Evolutionary conservation across 2,113 vertebrate genomes (phyloP).

Genomic region (Embiotoca jacksoni): DNA sequence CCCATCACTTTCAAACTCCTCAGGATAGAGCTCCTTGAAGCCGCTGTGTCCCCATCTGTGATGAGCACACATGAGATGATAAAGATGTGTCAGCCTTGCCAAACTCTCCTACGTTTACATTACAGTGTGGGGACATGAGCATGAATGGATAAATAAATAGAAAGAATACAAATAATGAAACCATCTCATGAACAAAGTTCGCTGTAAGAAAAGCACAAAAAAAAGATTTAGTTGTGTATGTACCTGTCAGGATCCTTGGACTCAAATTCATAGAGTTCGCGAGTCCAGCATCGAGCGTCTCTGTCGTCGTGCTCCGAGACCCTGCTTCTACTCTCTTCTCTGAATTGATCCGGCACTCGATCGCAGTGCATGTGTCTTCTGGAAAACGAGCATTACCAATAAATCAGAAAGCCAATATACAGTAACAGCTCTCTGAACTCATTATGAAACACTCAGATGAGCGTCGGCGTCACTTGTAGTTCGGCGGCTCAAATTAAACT

Average conservation of each 20-base stretch:
- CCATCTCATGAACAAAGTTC: too few species aligned
- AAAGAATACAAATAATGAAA: too few species aligned
- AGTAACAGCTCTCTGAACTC: conserved; percentile 15
- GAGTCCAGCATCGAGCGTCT: conserved; percentile 91
- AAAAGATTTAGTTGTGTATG: too few species aligned
- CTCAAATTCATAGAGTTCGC: conserved; percentile 94
- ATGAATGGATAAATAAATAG: not conserved
- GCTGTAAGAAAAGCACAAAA: too few species aligned
- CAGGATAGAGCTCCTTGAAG: conserved; percentile 98
- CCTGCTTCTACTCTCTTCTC: conserved; percentile 76
- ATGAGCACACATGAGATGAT: conserved; percentile 39
- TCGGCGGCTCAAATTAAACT: conserved; percentile 32
- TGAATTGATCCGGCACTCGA: conserved; percentile 85
- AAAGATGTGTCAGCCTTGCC: not conserved
- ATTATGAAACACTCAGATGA: conserved; percentile 24
- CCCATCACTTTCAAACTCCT: conserved; percentile 94
- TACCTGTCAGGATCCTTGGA: conserved; percentile 94
- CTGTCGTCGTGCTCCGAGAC: conserved; percentile 87
- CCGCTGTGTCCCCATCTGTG: conserved; percentile 95
- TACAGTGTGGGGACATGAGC: not conserved
- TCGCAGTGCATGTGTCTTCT: conserved; percentile 94
- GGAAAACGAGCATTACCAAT: conserved; percentile 36
- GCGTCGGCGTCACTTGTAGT: conserved; percentile 15
- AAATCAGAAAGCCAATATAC: conserved; percentile 5
- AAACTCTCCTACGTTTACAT: not conserved